phyloP scores from a whole-genome alignment of 1,140 invertebrate species.

The Ceratina japonica region DNA sequence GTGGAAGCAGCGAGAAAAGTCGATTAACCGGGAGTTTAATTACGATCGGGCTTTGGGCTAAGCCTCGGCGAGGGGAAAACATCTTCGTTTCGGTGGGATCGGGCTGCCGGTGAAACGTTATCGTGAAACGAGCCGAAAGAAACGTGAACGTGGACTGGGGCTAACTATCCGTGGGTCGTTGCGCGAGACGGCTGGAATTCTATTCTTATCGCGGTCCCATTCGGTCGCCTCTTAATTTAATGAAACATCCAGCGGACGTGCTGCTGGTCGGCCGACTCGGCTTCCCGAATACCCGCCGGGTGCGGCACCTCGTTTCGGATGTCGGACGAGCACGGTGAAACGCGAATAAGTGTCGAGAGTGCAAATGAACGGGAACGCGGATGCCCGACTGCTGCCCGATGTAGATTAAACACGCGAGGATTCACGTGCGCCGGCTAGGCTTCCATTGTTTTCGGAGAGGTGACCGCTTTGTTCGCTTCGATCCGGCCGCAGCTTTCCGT shows the following conservation, averaged over 20 bases:
- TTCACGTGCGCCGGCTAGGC: neutral
- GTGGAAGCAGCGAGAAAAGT: too few species aligned
- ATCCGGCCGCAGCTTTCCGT: neutral
- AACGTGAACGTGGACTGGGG: too few species aligned
- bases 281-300: neutral
- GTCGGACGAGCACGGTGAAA: neutral
- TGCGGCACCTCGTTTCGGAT: neutral
- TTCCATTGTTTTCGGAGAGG: conserved; percentile 15
- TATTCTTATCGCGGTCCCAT: neutral
- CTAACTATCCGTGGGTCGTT: neutral
- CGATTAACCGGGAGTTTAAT: neutral
- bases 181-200: neutral
- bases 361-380: conserved; percentile 28
- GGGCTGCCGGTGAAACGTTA: neutral
- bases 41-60: neutral
- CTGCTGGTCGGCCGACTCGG: neutral
- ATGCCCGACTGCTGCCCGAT: neutral
- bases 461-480: conserved; percentile 22
- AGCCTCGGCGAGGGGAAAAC: neutral
- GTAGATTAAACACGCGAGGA: conserved; percentile 33
- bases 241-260: conserved; percentile 31
- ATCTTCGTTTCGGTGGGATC: neutral
- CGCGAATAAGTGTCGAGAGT: conserved; percentile 22
- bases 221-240: conserved; percentile 49
- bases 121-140: neutral